Evolutionary conservation across 2,113 vertebrate genomes (phyloP), one percentile per base, ranked within the genome.

Genomic region (Halcyon malimbica): DNA sequence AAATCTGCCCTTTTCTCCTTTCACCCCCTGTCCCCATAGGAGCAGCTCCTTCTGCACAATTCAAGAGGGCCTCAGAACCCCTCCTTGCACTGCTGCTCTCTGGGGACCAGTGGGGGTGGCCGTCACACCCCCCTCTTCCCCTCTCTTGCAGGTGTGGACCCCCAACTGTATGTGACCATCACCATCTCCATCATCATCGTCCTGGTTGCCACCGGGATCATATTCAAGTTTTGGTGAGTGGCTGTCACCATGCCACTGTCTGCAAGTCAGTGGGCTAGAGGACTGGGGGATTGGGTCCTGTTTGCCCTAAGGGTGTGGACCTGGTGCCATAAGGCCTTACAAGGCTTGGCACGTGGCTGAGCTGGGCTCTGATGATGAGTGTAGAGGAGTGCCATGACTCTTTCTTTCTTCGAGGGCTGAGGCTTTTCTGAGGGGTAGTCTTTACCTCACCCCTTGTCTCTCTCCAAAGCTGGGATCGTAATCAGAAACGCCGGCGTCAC

Each of bases 191-290:
- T 98, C 93, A 98, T 98, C 94, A 98, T 98, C 8, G 98, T 98
- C 50, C 96, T 98, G 2, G 98, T 98, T 15, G 98, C 98, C 48
- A 98, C 98, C 0, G 98, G 98, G 80, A 98, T 98, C 90, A 98
- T 98, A 95, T 98, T 98, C 97, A 98, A 98, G 93, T 98, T 98
- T 93, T 98, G 98, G 98, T 98, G 95, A 98, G 98, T 95, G 87
- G n/a, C 35, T 57, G 25, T 50, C 42, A 37, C 25, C 25, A 15
- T 0, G 0, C 68, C 0, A 0, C 15, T 64, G 33, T 41, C 76
- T 68, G 48, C 44, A 25, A n/a, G n/a, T 33, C 81, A 51, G 54
- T 35, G 41, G 82, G 65, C 51, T 48, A 16, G 44, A 60, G 20
- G 44, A 9, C 57, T 3, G 6, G 16, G 62, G 46, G 65, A n/a